Base-by-base conservation (phyloP, 2,888 invertebrate genomes). In the Pardosa pseudoannulata region DNA sequence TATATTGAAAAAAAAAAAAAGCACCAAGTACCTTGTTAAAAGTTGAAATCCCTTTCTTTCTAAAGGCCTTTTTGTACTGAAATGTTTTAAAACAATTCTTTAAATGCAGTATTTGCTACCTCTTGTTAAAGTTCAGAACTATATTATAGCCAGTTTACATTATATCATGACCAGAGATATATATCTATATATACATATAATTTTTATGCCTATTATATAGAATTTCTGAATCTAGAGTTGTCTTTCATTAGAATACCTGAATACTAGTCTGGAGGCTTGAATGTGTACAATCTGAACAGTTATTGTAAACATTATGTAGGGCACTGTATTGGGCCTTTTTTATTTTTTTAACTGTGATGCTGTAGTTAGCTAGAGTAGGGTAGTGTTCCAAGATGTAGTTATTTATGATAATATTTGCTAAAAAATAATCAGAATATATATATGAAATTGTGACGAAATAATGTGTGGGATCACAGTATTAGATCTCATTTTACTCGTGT, bases 81-180 rank as follows among this genome's bases (percentile, higher is more conserved):
- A 87, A 78, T 76, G 76, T 87, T 80, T 80, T 80, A 80, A 87
- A 87, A 67, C 72, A 79, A 87, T 87, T 87, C 87, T 79, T 85
- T 76, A 74, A 79, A 87, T 76, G 87, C 87, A 87, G 87, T 80
- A 76, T 87, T 80, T 87, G 75, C 87, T 87, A 87, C 87, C 87
- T 87, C 87, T 80, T 87, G 87, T 87, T 87, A 87, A 79, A 71
- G 71, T 80, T 87, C 68, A 87, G 76, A 80, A 87, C 76, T 87
- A 87, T 87, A 87, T 87, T 87, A 87, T 87, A 80, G 80, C 87
- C 80, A 80, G 87, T 87, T 87, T 87, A 87, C 87, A 80, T 87
- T 87, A 76, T 87, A 80, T 87, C 80, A 87, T 76, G 75, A 76
- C 71, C 79, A 79, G 75, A 86, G 86, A 86, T 68, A 86, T 73